Conservation (phyloP, 2,113 vertebrate genomes). For the Zeus faber region DNA sequence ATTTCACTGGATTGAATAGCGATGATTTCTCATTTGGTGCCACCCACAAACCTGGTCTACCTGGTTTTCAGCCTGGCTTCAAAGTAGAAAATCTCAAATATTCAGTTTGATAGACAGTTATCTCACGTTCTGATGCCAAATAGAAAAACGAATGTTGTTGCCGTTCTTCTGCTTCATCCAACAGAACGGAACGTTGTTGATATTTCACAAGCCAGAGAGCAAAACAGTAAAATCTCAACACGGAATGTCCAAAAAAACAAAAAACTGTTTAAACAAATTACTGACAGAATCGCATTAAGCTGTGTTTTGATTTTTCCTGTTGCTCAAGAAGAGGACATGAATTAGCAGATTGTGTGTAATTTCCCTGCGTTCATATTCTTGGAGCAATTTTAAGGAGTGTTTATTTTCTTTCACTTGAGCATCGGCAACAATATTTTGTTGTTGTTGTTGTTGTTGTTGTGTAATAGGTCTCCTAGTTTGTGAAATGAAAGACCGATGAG, state of each 20-base stretch:
- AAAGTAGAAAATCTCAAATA: neutral
- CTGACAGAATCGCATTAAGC: neutral
- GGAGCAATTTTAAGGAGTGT: neutral
- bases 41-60: no score
- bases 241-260: constrained; percentile 1
- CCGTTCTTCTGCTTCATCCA: no score
- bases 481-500: no score
- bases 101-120: neutral
- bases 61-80: neutral
- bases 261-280: neutral
- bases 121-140: neutral
- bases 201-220: neutral
- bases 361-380: neutral
- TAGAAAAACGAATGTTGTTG: neutral
- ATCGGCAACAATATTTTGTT: neutral
- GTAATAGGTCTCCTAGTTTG: no score
- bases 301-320: constrained; percentile 2
- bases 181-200: neutral
- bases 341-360: neutral
- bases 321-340: neutral
- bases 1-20: no score
- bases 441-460: constrained; percentile 2
- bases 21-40: no score
- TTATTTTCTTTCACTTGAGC: no score
- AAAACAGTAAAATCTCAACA: neutral